Evolutionary conservation across 2,888 invertebrate genomes (phyloP), one percentile per base, ranked within the genome.

Genomic region (Agriopis marginaria): DNA sequence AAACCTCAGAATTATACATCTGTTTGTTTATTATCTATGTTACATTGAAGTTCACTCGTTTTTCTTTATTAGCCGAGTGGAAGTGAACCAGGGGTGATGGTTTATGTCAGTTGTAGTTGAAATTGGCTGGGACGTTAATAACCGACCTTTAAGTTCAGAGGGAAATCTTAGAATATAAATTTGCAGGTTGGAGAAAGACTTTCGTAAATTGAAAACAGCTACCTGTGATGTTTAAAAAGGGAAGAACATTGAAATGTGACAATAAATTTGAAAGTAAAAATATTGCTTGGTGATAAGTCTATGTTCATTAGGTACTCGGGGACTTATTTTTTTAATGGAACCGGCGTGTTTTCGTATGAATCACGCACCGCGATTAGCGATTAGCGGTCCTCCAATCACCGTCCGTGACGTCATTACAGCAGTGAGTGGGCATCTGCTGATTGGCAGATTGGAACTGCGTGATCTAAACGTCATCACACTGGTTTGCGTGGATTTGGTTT

Each of bases 31-130:
- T 58, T n/a, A 32, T 68, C 64, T 67, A 70, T 44, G 42, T 51
- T 45, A 51, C 61, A 53, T 62, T 71, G 72, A 80, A 76, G 79
- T 76, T 78, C 81, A 81, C 77, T 80, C 79, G 80, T 83, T 83
- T 82, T 85, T 85, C 86, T 84, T 84, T 83, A 83, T 86, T 84
- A 83, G 73, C 71, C 75, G 76, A 79, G 77, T 80, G 79, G 66
- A 60, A 74, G 73, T 74, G 77, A 77, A 79, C 82, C 78, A 74
- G 78, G 79, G 81, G 82, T 74, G 77, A 77, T 83, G 82, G 74
- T 82, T 82, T 80, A 81, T 77, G 77, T 78, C 77, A 79, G 73
- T 72, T 72, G 71, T 79, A 73, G 75, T 79, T 71, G 66, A 72
- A 72, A 74, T 70, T 73, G 66, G 68, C 66, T 60, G 59, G 58